A percentile compares a stretch with the other conserved stretches of the same genome.
These are phyloP conservation scores for Globia sparganii DNA, from an alignment of 2,888 invertebrate genomes.

Conservation along the genomic window DNA sequence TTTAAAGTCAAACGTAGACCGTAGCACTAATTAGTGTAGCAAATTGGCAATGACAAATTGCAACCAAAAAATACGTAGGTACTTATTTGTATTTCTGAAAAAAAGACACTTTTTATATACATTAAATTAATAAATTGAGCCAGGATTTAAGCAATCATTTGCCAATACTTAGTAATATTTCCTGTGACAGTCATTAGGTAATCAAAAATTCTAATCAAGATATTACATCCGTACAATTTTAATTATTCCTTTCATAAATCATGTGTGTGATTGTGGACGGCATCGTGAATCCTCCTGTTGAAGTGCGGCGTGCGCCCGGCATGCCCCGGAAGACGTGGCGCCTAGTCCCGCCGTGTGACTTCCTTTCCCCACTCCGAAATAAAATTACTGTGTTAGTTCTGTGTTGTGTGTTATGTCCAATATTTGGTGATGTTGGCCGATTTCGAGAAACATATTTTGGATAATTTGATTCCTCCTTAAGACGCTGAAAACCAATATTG, in stretches of 20 bases:
- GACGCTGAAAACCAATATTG: no score
- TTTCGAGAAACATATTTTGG: neutral
- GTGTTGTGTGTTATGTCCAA: constrained; percentile 9
- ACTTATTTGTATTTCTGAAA: neutral
- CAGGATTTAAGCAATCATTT: no score
- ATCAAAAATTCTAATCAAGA: constrained; percentile 6
- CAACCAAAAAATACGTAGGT: neutral
- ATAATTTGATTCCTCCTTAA: neutral
- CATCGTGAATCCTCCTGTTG: constrained; percentile 25
- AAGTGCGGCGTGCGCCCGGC: neutral
- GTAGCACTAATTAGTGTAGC: neutral
- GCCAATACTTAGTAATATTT: neutral
- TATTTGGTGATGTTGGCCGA: neutral
- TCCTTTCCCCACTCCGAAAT: no score
- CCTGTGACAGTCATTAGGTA: neutral
- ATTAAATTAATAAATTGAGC: neutral
- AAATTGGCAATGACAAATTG: neutral
- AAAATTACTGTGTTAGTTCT: no score
- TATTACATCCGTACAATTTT: constrained; percentile 8
- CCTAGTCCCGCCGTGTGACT: constrained; percentile 57
- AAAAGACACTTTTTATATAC: neutral
- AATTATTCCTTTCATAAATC: constrained; percentile 38
- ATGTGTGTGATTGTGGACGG: constrained; percentile 26
- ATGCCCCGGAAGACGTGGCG: constrained; percentile 63
- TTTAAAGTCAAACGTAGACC: neutral